A percentile compares a stretch with the other conserved stretches of the same genome.
Evolutionary conservation across 30 jellyfish, hydroid and myxozoan species (phyloP).

Genomic region (Hydractinia echinata): DNA sequence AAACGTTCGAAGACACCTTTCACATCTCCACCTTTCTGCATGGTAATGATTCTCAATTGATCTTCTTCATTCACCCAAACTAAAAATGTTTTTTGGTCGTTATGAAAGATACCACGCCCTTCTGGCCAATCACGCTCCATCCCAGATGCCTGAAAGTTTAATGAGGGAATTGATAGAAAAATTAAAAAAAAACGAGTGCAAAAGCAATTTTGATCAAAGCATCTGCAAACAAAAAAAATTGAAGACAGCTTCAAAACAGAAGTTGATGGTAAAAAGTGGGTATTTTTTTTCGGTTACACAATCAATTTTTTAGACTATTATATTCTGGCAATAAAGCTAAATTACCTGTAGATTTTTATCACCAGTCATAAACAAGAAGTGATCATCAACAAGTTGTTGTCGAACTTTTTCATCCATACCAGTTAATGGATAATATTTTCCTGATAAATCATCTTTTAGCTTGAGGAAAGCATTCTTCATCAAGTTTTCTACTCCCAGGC

Average conservation of each 20-base stretch:
- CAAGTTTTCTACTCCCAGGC: conserved; percentile 18
- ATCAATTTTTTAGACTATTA: no score
- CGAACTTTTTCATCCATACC: conserved; percentile 21
- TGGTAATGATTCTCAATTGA: conserved; percentile 36
- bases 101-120: conserved; percentile 54
- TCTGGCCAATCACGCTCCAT: conserved; percentile 55
- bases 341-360: conserved; percentile 7
- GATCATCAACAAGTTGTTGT: conserved; percentile 31
- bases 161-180: no score
- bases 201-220: neutral
- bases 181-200: no score
- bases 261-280: no score
- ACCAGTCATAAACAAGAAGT: conserved; percentile 23
- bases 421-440: conserved; percentile 17
- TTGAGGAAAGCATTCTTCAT: conserved; percentile 24
- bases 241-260: neutral
- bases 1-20: conserved; percentile 21
- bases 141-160: conserved; percentile 7
- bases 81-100: conserved; percentile 2
- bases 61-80: conserved; percentile 45
- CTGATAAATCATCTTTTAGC: conserved; percentile 17
- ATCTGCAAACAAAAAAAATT: neutral
- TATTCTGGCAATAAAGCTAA: neutral
- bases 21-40: conserved; percentile 33
- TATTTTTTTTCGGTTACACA: no score